Evolutionary conservation across 2,888 invertebrate genomes (phyloP), one percentile per base, ranked within the genome.

Genomic region (Chymomyza amoena): DNA sequence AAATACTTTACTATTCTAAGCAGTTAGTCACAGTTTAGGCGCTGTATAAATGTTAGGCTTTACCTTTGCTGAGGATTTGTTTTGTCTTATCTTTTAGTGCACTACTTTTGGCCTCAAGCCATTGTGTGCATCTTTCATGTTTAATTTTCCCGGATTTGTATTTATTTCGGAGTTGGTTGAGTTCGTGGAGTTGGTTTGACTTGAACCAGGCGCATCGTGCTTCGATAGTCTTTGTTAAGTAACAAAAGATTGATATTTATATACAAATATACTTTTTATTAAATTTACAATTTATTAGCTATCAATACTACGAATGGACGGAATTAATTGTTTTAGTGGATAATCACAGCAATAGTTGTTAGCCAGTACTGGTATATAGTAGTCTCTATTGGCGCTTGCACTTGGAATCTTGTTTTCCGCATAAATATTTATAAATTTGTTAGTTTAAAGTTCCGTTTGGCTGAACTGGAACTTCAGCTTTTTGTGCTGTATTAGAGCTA

Each of bases 131-230:
- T 73, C 39, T 72, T 71, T 80, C 77, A 88, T 77, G 74, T 79
- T 80, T 68, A 90, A 76, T 74, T 87, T 84, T 69, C 83, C 88
- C 52, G 76, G 77, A 28, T 76, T 80, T 66, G 75, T 68, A 66
- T 60, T 77, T 36, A 73, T 67, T 56, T 89, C 88, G 50, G 85
- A 88, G 59, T 78, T 71, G n/a, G 89, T 89, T 54, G 90, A 90
- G 59, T 80, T 88, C 20, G 90, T 88, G 57, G 90, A 90, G 63
- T 78, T 85, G 62, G 87, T 81, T 69, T 85, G 81, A 69, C 79
- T 86, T 66, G 87, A 80, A 69, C 81, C 76, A 68, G 84, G 74
- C 61, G 81, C 81, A 69, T 72, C 87, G 71, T 74, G 76, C 79
- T 88, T 87, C 72, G 70, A 76, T 69, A 87, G 78, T 84, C 90